Percentiles rank a stretch among this genome's conserved stretches.
These are phyloP conservation scores for Melanchra persicariae DNA, from an alignment of 2,888 invertebrate species.

Conservation along the genomic window DNA sequence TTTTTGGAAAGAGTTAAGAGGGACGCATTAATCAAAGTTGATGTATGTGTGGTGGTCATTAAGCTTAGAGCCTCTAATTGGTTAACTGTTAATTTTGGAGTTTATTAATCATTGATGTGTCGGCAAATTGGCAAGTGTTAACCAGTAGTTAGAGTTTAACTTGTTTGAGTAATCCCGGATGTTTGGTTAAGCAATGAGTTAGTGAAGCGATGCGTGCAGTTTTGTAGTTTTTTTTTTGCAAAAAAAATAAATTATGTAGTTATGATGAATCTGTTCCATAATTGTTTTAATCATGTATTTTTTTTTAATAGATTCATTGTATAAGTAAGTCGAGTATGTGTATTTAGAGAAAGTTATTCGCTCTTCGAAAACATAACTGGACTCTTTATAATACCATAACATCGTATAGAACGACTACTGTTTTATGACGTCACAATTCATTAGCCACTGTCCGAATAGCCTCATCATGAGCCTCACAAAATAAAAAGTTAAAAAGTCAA, in stretches of 20 bases:
- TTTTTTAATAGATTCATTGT: constrained; percentile 22
- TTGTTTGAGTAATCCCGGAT: constrained; percentile 21
- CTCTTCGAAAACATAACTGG: constrained; percentile 6
- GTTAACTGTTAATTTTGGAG: constrained; percentile 53
- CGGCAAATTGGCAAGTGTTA: constrained; percentile 70
- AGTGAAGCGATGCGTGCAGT: not conserved
- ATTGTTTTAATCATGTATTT: constrained; percentile 10
- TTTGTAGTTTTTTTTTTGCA: constrained; percentile 14
- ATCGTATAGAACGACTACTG: constrained; percentile 16
- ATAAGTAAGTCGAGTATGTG: constrained; percentile 18
- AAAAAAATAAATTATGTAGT: constrained; percentile 9
- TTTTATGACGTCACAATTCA: constrained; percentile 51
- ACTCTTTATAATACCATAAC: not conserved
- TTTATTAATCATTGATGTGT: constrained; percentile 65
- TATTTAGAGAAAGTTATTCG: constrained; percentile 22
- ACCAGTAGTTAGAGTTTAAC: constrained; percentile 70
- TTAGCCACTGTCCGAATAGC: constrained; percentile 54
- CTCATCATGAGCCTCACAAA: constrained; percentile 62
- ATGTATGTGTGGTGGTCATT: constrained; percentile 57
- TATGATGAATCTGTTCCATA: constrained; percentile 13
- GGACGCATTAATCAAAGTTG: constrained; percentile 62
- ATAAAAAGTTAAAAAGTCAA: constrained; percentile 84
- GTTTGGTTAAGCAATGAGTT: not conserved
- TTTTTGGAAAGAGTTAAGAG: constrained; percentile 64
- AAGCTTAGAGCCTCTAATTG: constrained; percentile 59